Evolutionary conservation across 2,113 vertebrate species (phyloP).

Genomic region (Gadus chalcogrammus): DNA sequence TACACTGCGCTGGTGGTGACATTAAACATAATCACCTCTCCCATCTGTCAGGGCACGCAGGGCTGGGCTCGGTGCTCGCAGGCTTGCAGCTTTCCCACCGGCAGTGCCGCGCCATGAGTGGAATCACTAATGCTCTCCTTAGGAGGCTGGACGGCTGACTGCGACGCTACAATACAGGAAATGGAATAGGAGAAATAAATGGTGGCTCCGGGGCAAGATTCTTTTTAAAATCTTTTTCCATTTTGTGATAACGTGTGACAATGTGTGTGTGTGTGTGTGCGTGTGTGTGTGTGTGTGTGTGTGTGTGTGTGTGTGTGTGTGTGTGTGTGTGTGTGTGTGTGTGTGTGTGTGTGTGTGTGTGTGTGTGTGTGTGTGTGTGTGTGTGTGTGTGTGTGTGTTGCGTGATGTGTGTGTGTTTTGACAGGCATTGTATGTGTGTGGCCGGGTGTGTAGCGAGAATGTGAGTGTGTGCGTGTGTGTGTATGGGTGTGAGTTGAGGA

Average conservation of each 20-base stretch:
- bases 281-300: no score
- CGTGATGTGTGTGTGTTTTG: no score
- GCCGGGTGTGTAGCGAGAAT: neutral
- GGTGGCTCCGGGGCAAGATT: neutral
- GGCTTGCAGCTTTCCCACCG: slow-evolving; percentile 39
- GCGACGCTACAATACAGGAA: slow-evolving; percentile 34
- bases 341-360: no score
- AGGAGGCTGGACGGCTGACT: slow-evolving; percentile 32
- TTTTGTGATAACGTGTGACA: no score
- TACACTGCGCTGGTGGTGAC: slow-evolving; percentile 31
- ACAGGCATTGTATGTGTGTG: no score
- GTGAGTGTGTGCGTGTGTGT: neutral
- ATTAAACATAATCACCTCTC: slow-evolving; percentile 66
- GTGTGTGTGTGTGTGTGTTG: no score
- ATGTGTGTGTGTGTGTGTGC: no score
- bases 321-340: no score
- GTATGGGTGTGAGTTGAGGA: no score
- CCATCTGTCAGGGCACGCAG: slow-evolving; percentile 48
- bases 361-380: no score
- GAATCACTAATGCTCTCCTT: slow-evolving; percentile 44
- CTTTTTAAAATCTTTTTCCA: no score
- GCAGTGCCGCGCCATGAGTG: slow-evolving; percentile 31
- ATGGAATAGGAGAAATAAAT: slow-evolving; percentile 8
- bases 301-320: neutral
- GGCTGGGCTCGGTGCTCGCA: slow-evolving; percentile 31